These are phyloP conservation scores for Macrobrachium nipponense DNA, from an alignment of 1,140 invertebrate species.

Conservation along the genomic window DNA sequence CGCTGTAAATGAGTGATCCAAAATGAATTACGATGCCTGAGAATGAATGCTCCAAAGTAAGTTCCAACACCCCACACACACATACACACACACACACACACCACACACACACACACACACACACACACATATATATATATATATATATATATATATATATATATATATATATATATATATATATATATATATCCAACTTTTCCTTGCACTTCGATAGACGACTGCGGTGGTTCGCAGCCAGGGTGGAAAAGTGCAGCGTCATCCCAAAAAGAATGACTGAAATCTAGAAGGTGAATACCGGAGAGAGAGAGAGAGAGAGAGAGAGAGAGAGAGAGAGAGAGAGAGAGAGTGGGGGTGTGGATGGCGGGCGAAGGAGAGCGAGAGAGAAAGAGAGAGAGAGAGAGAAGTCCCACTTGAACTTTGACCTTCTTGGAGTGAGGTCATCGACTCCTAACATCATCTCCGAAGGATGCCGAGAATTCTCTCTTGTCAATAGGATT, in stretches of 20 bases:
- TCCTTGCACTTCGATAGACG: too few relatives aligned
- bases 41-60: too few relatives aligned
- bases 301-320: too few relatives aligned
- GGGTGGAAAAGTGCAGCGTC: too few relatives aligned
- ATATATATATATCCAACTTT: neutral
- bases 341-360: neutral
- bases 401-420: neutral
- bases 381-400: conserved; percentile 14
- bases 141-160: conserved; percentile 1
- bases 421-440: neutral
- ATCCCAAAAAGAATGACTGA: too few relatives aligned
- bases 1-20: too few relatives aligned
- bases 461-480: neutral
- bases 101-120: conserved; percentile 7
- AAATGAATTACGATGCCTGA: too few relatives aligned
- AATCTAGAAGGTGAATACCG: too few relatives aligned
- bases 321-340: conserved; percentile 12
- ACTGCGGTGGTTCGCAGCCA: too few relatives aligned
- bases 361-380: neutral
- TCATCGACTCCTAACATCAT: too few relatives aligned
- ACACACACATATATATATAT: neutral
- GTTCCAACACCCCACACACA: too few relatives aligned
- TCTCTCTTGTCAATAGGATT: neutral
- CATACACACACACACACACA: neutral
- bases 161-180: conserved; percentile 12